Evolutionary conservation across 2,888 invertebrate species (phyloP), one percentile per base, ranked within the genome.

Genomic region (Lepidocyrtoides sp.): DNA sequence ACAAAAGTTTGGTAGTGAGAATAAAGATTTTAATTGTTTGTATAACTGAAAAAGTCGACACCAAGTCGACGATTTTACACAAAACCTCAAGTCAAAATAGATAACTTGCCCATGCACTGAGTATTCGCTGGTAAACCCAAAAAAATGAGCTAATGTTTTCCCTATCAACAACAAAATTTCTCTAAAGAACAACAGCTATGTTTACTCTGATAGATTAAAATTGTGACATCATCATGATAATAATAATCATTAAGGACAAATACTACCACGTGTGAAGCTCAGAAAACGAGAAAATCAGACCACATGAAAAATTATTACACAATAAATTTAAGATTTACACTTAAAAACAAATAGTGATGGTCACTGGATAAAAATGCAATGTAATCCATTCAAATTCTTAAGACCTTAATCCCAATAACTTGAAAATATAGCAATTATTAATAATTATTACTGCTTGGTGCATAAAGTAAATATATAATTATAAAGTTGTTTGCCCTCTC

Each of bases 281-380:
- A 75, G 2, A 48, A 44, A 48, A 23, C 2, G 32, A n/a, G 10
- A 14, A 51, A 77, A 77, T 77, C 77, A 77, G 26, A 54, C 77
- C 77, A 77, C 14, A 51, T n/a, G 48, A 3, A 36, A 72, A 41
- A 72, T 36, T 54, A 54, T 79, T 57, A 79, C 57, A 57, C 54
- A 57, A 57, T 32, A 54, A 23, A 23, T 48, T 51, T 1, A 48
- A 77, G 51, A 1, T 66, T 51, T 77, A 77, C 54, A 48, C 23
- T 48, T 77, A 77, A 77, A 77, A 77, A 77, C 44, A 72, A 72
- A 72, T 69, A 69, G 23, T 10, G 44, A 72, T 72, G 72, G 72
- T 72, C 41, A 72, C 20, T 5, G 32, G 20, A 17, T 69, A 57
- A 63, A 63, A 63, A 23, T 36, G 44, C 12, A 69, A 63, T 44